Conservation (phyloP, 2,113 vertebrate genomes). For the Phocoena phocoena region DNA sequence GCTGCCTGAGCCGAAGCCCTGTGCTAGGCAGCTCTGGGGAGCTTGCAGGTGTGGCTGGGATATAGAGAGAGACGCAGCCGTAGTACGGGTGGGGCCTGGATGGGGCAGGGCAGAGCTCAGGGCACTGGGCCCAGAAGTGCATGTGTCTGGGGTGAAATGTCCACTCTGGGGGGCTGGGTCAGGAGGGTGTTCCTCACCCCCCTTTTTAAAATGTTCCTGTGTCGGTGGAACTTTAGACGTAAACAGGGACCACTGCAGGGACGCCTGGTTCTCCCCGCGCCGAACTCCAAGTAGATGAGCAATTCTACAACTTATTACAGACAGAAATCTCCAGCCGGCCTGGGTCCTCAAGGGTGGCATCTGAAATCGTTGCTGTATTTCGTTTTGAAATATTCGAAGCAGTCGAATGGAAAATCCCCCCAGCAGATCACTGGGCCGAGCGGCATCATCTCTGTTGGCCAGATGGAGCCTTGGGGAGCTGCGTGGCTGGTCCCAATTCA, state of each 20-base stretch:
- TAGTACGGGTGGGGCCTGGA: accelerated
- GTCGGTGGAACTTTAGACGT: neutral
- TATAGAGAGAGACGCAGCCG: neutral
- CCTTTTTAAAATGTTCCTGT: neutral
- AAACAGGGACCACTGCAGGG: neutral
- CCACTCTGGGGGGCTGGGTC: too few species aligned
- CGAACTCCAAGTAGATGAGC: neutral
- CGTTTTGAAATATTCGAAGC: neutral
- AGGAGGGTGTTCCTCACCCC: neutral
- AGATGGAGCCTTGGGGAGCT: neutral
- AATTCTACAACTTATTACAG: neutral
- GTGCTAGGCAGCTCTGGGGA: neutral
- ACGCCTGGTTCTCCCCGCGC: neutral
- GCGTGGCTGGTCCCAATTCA: neutral
- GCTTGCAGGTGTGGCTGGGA: neutral
- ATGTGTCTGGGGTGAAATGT: accelerated
- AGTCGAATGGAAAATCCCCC: neutral
- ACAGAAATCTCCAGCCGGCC: too few species aligned
- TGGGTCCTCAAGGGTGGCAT: neutral
- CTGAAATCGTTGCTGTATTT: neutral
- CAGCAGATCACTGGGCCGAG: neutral
- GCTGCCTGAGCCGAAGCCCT: neutral
- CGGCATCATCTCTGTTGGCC: neutral
- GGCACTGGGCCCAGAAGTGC: accelerated
- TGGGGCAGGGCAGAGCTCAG: neutral